Evolutionary conservation across 2,888 invertebrate genomes (phyloP).

Genomic region (Amblyteles armatorius): DNA sequence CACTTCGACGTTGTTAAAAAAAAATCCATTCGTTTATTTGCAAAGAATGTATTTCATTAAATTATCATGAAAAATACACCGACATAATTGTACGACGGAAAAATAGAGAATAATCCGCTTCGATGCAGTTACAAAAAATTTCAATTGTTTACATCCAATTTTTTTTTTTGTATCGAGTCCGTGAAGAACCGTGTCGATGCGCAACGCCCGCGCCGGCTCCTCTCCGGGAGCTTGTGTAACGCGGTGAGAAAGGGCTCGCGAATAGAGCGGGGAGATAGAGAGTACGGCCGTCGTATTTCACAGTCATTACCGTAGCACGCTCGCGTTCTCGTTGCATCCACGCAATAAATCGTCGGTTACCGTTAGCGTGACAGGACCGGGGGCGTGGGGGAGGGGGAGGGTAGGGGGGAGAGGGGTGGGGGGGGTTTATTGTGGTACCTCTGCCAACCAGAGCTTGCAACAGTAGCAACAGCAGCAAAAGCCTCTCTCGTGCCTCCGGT

Average conservation of each 20-base stretch:
- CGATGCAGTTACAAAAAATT: background rate
- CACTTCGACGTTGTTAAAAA: background rate
- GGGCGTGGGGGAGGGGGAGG: conserved; percentile 6
- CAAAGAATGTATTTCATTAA: background rate
- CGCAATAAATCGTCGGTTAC: conserved; percentile 81
- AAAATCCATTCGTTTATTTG: background rate
- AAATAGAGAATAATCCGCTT: background rate
- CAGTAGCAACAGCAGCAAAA: conserved; percentile 52
- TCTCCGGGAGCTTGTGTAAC: conserved; percentile 47
- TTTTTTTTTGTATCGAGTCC: conserved; percentile 56
- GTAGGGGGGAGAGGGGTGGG: conserved; percentile 26
- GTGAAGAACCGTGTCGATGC: conserved; percentile 69
- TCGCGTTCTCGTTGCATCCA: conserved; percentile 77
- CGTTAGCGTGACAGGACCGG: conserved; percentile 74
- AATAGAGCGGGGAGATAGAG: conserved; percentile 64
- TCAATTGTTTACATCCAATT: conserved; percentile 10
- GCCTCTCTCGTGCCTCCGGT: conserved; percentile 53
- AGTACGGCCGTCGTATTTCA: conserved; percentile 81
- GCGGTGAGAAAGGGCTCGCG: conserved; percentile 52
- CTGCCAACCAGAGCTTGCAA: conserved; percentile 61
- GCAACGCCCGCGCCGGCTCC: background rate
- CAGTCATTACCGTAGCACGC: conserved; percentile 82
- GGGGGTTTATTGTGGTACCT: conserved; percentile 76
- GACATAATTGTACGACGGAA: background rate
- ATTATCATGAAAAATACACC: background rate